These are phyloP conservation scores for Corydoras sp. DNA, from an alignment of 2,113 vertebrate species.

Conservation along the genomic window DNA sequence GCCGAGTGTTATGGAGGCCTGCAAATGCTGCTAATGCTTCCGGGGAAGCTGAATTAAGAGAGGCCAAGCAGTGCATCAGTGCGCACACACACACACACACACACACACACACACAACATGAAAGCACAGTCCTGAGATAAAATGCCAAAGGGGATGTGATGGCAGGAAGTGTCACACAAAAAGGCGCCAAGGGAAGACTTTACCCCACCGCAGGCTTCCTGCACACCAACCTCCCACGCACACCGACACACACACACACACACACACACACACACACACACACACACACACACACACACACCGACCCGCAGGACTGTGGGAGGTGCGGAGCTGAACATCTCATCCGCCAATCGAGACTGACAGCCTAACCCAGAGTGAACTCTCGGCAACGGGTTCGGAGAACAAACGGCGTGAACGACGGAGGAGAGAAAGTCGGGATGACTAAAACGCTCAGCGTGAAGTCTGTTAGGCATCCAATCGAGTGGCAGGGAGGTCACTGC, in stretches of 20 bases:
- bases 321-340: slow-evolving; percentile 8
- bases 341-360: background rate
- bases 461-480: background rate
- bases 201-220: slow-evolving; percentile 30
- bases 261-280: slow-evolving; percentile 31
- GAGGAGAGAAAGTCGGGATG: background rate
- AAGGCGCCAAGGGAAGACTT: slow-evolving; percentile 43
- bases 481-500: no score
- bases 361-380: background rate
- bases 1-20: slow-evolving; percentile 14
- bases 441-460: background rate
- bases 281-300: slow-evolving; percentile 29
- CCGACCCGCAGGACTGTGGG: slow-evolving; percentile 15
- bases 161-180: slow-evolving; percentile 36
- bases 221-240: slow-evolving; percentile 36
- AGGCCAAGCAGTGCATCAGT: background rate
- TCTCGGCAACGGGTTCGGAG: background rate
- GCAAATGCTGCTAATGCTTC: slow-evolving; percentile 21
- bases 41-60: background rate
- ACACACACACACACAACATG: background rate
- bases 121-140: slow-evolving; percentile 15
- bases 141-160: slow-evolving; percentile 27
- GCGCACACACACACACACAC: background rate
- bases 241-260: slow-evolving; percentile 34
- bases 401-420: no score